Evolutionary conservation across 2,888 invertebrate species (phyloP).

Genomic region (Diadromus collaris): DNA sequence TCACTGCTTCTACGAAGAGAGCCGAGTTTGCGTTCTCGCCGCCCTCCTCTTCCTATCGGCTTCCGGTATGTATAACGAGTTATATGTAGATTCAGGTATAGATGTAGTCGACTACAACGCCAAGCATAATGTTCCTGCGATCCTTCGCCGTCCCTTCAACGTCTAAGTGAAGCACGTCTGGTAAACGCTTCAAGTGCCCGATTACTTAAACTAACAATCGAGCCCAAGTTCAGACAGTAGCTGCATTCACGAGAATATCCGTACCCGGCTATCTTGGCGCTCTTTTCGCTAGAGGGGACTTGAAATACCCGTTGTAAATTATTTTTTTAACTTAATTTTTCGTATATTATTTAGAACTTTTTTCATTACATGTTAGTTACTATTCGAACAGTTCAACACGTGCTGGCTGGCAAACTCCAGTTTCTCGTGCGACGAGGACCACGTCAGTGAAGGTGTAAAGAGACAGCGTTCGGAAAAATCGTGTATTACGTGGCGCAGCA

Average conservation of each 20-base stretch:
- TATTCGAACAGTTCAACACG: no score
- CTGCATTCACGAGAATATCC: conserved; percentile 33
- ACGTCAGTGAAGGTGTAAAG: no score
- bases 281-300: not conserved
- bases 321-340: not conserved
- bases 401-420: no score
- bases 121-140: conserved; percentile 5
- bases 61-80: conserved; percentile 8
- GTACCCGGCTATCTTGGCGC: not conserved
- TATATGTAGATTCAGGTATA: conserved; percentile 13
- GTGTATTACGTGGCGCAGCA: no score
- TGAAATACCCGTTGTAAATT: not conserved
- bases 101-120: not conserved
- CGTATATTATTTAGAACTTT: no score
- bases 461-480: no score
- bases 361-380: no score
- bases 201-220: conserved; percentile 51
- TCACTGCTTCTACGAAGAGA: conserved; percentile 20
- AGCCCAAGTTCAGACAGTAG: not conserved
- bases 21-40: conserved; percentile 41
- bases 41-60: not conserved
- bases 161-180: conserved; percentile 22
- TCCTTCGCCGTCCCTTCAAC: conserved; percentile 1
- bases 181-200: conserved; percentile 44
- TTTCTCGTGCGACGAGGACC: no score